Conservation (phyloP, 2,888 invertebrate genomes). For the Lepidocyrtinus sp. region DNA sequence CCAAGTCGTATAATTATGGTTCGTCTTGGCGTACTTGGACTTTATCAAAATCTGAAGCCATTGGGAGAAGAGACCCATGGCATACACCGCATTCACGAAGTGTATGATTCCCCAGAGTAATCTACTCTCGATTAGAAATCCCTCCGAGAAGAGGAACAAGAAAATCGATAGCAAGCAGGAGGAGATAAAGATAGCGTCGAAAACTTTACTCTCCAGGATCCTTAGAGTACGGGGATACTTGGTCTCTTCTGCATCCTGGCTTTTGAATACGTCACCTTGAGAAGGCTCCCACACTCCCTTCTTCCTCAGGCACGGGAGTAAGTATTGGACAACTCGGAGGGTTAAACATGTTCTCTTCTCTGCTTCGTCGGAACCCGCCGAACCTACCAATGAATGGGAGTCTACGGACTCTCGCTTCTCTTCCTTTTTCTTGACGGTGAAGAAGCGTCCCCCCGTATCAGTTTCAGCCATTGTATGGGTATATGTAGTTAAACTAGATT, state of each 20-base stretch:
- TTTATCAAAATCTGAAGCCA: constrained; percentile 66
- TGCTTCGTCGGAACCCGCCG: constrained; percentile 31
- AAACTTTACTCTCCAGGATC: constrained; percentile 57
- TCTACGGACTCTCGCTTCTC: constrained; percentile 15
- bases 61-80: constrained; percentile 58
- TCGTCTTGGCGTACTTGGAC: constrained; percentile 65
- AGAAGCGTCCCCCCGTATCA: constrained; percentile 35
- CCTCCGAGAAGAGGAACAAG: constrained; percentile 66
- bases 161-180: constrained; percentile 64
- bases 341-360: constrained; percentile 38
- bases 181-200: constrained; percentile 59
- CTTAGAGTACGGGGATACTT: constrained; percentile 60
- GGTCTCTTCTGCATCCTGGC: constrained; percentile 60
- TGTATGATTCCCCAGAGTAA: constrained; percentile 66
- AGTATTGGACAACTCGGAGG: constrained; percentile 47
- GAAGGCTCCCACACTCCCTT: constrained; percentile 63
- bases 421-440: constrained; percentile 36
- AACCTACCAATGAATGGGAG: not conserved
- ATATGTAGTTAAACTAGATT: no score
- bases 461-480: no score
- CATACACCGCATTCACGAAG: constrained; percentile 64
- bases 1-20: constrained; percentile 61
- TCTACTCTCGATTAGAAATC: constrained; percentile 62
- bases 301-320: constrained; percentile 45
- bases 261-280: constrained; percentile 62